A percentile compares a stretch with the other conserved stretches of the same genome.
Evolutionary conservation across 2,888 invertebrate genomes (phyloP).

Genomic region (Pelosia muscerda): DNA sequence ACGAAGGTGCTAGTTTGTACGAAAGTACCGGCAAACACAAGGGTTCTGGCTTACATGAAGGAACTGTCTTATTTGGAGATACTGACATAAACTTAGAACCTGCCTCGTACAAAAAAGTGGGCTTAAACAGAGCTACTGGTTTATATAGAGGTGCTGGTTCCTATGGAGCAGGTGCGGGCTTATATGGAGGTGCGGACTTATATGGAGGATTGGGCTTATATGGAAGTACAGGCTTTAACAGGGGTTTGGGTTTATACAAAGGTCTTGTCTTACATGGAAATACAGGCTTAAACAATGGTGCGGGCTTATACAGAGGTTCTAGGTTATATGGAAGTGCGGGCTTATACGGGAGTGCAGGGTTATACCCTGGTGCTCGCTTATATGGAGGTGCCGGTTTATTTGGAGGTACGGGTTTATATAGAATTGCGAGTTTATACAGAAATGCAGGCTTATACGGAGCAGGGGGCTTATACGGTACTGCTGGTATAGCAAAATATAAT

Average conservation of each 20-base stretch:
- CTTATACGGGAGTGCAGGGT: too few species aligned
- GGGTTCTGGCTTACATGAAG: background rate
- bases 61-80: background rate
- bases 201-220: background rate
- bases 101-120: background rate
- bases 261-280: background rate
- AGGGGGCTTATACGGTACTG: too few species aligned
- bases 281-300: background rate
- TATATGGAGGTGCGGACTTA: background rate
- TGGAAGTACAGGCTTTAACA: background rate
- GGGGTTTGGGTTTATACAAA: too few species aligned
- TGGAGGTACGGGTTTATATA: too few species aligned
- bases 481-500: too few species aligned
- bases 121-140: background rate
- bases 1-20: background rate
- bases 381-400: too few species aligned
- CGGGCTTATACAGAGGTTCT: too few species aligned
- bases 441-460: too few species aligned
- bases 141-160: background rate
- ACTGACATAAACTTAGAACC: background rate
- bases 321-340: too few species aligned
- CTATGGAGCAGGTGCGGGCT: background rate
- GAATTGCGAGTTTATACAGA: too few species aligned
- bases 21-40: background rate
- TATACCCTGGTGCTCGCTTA: too few species aligned